phyloP scores from a whole-genome alignment of 2,888 invertebrate genomes.

The Lagria hirta region DNA sequence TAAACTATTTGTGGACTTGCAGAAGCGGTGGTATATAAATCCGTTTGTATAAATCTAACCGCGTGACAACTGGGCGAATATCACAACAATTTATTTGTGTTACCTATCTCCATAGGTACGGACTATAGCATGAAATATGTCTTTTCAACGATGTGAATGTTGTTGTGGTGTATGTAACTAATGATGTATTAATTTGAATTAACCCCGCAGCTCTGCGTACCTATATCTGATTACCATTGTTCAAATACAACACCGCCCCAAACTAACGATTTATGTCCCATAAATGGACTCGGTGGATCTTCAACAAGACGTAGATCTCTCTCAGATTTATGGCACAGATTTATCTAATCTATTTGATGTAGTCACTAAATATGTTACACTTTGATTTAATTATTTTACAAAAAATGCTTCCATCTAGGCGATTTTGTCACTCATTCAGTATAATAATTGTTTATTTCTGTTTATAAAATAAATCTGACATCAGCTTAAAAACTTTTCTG shows the following conservation, averaged over 20 bases:
- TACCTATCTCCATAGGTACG: constrained; percentile 9
- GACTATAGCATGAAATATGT: constrained; percentile 23
- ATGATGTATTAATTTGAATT: constrained; percentile 30
- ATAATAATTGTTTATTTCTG: too few relatives aligned
- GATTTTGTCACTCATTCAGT: too few relatives aligned
- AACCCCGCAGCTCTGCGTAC: constrained; percentile 25
- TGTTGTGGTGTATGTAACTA: constrained; percentile 25
- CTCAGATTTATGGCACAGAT: too few relatives aligned
- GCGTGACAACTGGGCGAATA: constrained; percentile 20
- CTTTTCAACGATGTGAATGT: constrained; percentile 23
- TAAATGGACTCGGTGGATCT: constrained; percentile 27
- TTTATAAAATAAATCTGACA: too few relatives aligned
- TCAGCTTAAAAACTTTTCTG: too few relatives aligned
- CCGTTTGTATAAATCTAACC: constrained; percentile 5
- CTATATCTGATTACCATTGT: constrained; percentile 28
- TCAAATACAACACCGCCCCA: constrained; percentile 17
- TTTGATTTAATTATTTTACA: too few relatives aligned
- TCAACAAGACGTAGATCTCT: constrained; percentile 25
- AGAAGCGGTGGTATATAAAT: too few relatives aligned
- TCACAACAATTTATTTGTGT: constrained; percentile 16
- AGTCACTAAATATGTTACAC: too few relatives aligned
- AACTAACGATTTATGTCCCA: constrained; percentile 23
- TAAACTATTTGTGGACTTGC: too few relatives aligned
- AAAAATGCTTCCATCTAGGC: too few relatives aligned
- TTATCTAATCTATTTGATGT: too few relatives aligned